Evolutionary conservation across 1,140 invertebrate genomes (phyloP).

Genomic region (Neodiprion fabricii): DNA sequence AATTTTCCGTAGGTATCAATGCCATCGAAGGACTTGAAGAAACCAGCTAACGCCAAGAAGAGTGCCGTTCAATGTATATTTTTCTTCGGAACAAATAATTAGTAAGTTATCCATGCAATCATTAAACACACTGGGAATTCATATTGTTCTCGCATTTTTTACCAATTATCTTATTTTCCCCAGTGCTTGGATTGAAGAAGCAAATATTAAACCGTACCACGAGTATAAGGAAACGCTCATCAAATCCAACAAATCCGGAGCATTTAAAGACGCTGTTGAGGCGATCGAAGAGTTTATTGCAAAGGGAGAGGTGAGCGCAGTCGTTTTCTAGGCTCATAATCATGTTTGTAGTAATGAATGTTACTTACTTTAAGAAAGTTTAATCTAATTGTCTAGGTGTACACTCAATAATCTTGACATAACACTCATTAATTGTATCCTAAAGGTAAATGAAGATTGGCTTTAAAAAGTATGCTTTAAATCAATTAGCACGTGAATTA

Average conservation of each 20-base stretch:
- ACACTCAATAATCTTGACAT: no score
- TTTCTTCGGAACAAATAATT: slow-evolving; percentile 94
- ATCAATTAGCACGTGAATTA: no score
- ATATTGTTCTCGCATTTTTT: slow-evolving; percentile 3
- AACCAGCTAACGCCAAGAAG: slow-evolving; percentile 67
- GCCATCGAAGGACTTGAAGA: slow-evolving; percentile 72
- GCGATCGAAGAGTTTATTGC: slow-evolving; percentile 86
- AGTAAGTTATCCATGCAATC: slow-evolving; percentile 71
- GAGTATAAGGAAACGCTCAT: slow-evolving; percentile 82
- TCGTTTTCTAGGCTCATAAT: background rate
- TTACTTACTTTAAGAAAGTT: no score
- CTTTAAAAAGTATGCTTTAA: no score
- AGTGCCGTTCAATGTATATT: slow-evolving; percentile 82
- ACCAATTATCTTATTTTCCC: slow-evolving; percentile 42
- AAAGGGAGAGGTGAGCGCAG: slow-evolving; percentile 69
- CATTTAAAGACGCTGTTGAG: slow-evolving; percentile 85
- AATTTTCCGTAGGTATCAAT: slow-evolving; percentile 71
- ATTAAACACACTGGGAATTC: no score
- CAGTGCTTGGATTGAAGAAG: slow-evolving; percentile 91
- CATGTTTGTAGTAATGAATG: background rate
- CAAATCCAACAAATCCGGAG: slow-evolving; percentile 77
- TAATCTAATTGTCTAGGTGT: no score
- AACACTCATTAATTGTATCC: no score
- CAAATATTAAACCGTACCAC: slow-evolving; percentile 83
- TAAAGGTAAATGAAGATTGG: no score